Percentiles rank a stretch among this genome's conserved stretches.
These are phyloP conservation scores for Andrena dorsata DNA, from an alignment of 2,888 invertebrate species.

Conservation along the genomic window DNA sequence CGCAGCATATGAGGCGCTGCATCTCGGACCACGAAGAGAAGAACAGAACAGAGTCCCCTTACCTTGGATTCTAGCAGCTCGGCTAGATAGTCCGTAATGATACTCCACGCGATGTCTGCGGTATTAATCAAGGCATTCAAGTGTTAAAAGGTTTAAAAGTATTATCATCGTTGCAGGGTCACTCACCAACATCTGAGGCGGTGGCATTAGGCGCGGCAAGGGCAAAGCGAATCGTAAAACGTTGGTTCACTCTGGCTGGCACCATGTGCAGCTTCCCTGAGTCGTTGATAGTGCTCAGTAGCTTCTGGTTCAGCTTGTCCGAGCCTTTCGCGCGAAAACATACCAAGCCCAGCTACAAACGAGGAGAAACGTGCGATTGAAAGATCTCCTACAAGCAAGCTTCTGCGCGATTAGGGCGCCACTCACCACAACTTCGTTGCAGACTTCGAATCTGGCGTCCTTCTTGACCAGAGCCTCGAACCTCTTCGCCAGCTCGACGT, in stretches of 20 bases:
- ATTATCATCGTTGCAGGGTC: conserved; percentile 4
- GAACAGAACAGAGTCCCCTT: conserved; percentile 4
- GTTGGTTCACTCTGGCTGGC: conserved; percentile 95
- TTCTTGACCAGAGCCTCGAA: conserved; percentile 93
- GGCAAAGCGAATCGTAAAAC: conserved; percentile 97
- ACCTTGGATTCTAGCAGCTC: conserved; percentile 90
- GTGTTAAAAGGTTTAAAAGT: not conserved
- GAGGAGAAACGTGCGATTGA: not conserved
- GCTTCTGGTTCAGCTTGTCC: conserved; percentile 94
- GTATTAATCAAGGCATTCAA: conserved; percentile 15
- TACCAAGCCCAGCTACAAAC: conserved; percentile 92
- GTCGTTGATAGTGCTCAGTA: conserved; percentile 96
- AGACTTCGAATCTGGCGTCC: conserved; percentile 95
- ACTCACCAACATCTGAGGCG: conserved; percentile 91
- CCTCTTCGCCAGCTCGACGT: conserved; percentile 94
- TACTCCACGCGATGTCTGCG: conserved; percentile 93
- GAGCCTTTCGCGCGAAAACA: conserved; percentile 94
- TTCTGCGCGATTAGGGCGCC: not conserved
- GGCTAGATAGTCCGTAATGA: conserved; percentile 92
- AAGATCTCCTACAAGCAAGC: not conserved
- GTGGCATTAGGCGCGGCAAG: conserved; percentile 96
- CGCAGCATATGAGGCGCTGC: too few species aligned
- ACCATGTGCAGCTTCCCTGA: conserved; percentile 99
- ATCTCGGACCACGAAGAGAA: not conserved
- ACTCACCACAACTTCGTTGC: conserved; percentile 95